A percentile compares a stretch with the other conserved stretches of the same genome.
Conservation (phyloP, 2,888 invertebrate species). For the Agrilus mali region DNA sequence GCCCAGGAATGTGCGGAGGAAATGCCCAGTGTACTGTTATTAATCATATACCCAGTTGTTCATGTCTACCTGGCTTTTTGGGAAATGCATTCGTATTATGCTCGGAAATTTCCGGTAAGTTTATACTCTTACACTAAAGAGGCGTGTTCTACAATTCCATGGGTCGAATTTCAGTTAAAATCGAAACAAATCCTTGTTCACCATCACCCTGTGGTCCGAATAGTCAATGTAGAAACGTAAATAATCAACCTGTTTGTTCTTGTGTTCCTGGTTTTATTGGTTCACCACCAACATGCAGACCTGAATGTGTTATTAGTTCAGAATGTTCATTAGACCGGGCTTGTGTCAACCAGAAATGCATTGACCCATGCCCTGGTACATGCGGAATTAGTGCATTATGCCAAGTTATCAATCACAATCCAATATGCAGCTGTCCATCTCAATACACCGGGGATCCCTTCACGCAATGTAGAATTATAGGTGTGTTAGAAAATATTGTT, state of each 20-base stretch:
- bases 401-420: conserved; percentile 56
- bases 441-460: conserved; percentile 57
- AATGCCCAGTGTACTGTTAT: conserved; percentile 61
- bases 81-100: conserved; percentile 65
- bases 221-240: conserved; percentile 37
- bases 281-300: conserved; percentile 51
- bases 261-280: conserved; percentile 60
- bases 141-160: no score
- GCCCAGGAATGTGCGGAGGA: conserved; percentile 61
- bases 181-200: no score
- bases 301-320: conserved; percentile 59
- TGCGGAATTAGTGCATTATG: conserved; percentile 65
- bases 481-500: conserved; percentile 4
- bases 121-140: conserved; percentile 6
- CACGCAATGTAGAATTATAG: conserved; percentile 43
- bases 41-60: conserved; percentile 66
- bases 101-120: conserved; percentile 41
- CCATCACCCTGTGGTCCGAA: conserved; percentile 54
- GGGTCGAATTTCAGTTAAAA: neutral
- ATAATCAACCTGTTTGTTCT: conserved; percentile 46
- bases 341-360: conserved; percentile 61
- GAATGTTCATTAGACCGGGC: conserved; percentile 62
- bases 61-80: conserved; percentile 53
- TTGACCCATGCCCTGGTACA: conserved; percentile 62
- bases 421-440: conserved; percentile 50